phyloP scores from a whole-genome alignment of 1,140 invertebrate genomes.

The Agraylea sexmaculata region DNA sequence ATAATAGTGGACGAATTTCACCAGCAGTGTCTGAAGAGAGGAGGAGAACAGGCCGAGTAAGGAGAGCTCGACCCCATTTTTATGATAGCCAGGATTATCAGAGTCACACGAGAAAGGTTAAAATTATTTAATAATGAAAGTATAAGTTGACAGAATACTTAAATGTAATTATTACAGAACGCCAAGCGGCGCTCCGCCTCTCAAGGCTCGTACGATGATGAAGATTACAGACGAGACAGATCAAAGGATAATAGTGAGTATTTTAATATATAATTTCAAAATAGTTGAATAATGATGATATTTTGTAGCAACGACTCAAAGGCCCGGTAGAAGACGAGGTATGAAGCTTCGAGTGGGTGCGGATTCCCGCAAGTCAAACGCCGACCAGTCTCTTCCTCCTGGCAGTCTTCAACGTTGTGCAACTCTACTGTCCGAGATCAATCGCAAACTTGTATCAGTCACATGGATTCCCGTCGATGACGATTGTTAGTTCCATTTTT shows the following conservation, averaged over 20 bases:
- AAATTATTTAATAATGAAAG: no score
- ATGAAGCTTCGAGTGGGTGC: slow-evolving; percentile 28
- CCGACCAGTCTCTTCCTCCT: slow-evolving; percentile 26
- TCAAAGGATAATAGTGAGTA: slow-evolving; percentile 14
- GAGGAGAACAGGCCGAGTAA: slow-evolving; percentile 58
- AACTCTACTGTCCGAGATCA: slow-evolving; percentile 58
- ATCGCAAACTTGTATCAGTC: slow-evolving; percentile 55
- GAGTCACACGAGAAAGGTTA: slow-evolving; percentile 52
- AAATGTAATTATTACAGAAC: no score
- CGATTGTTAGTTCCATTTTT: no score
- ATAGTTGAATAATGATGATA: background rate
- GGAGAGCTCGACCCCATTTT: slow-evolving; percentile 69
- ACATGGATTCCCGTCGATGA: slow-evolving; percentile 48
- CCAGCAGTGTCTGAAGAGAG: slow-evolving; percentile 35
- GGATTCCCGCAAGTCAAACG: slow-evolving; percentile 38
- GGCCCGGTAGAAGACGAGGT: slow-evolving; percentile 13
- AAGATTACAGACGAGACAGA: slow-evolving; percentile 11
- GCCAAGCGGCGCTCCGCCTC: slow-evolving; percentile 18
- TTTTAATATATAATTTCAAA: background rate
- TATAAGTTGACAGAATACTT: no score
- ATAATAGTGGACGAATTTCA: slow-evolving; percentile 19
- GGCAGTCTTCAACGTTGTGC: slow-evolving; percentile 32
- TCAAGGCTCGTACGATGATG: slow-evolving; percentile 18
- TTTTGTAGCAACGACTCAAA: slow-evolving; percentile 12
- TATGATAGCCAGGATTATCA: slow-evolving; percentile 67